phyloP scores from a whole-genome alignment of 2,888 invertebrate species.

The Anarsia innoxiella region DNA sequence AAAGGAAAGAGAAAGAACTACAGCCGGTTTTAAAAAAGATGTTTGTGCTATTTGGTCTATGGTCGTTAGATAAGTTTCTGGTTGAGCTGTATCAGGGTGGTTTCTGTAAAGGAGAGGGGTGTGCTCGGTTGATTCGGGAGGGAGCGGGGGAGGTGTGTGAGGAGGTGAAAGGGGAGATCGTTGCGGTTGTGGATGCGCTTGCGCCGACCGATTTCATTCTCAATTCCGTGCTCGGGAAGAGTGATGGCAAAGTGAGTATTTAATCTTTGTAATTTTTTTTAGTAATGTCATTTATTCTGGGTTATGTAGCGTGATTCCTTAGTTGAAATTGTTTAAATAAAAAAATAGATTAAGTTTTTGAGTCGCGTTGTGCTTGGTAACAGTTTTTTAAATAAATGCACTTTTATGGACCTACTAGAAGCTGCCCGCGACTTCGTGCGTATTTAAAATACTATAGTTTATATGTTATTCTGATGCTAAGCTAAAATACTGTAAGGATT shows the following conservation, averaged over 20 bases:
- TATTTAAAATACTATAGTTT: too few relatives aligned
- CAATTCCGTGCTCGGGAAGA: slow-evolving; percentile 88
- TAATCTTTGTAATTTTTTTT: too few relatives aligned
- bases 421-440: too few relatives aligned
- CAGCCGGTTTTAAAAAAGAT: slow-evolving; percentile 66
- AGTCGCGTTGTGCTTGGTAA: too few relatives aligned
- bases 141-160: slow-evolving; percentile 81
- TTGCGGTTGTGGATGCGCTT: slow-evolving; percentile 87
- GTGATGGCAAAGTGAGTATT: slow-evolving; percentile 91
- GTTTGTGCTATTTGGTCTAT: slow-evolving; percentile 54
- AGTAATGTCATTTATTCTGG: too few relatives aligned
- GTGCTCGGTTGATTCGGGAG: slow-evolving; percentile 78
- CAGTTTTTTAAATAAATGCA: too few relatives aligned
- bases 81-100: slow-evolving; percentile 82
- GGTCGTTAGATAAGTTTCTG: slow-evolving; percentile 80
- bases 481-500: too few relatives aligned
- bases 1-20: slow-evolving; percentile 45
- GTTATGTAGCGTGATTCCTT: too few relatives aligned
- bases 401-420: too few relatives aligned
- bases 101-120: slow-evolving; percentile 57
- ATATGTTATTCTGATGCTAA: too few relatives aligned
- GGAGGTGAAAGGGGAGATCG: slow-evolving; percentile 82
- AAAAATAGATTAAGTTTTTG: too few relatives aligned
- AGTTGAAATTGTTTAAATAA: too few relatives aligned
- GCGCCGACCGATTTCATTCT: slow-evolving; percentile 93